Evolutionary conservation across 1,140 invertebrate genomes (phyloP).

Genomic region (Aphis gossypii): DNA sequence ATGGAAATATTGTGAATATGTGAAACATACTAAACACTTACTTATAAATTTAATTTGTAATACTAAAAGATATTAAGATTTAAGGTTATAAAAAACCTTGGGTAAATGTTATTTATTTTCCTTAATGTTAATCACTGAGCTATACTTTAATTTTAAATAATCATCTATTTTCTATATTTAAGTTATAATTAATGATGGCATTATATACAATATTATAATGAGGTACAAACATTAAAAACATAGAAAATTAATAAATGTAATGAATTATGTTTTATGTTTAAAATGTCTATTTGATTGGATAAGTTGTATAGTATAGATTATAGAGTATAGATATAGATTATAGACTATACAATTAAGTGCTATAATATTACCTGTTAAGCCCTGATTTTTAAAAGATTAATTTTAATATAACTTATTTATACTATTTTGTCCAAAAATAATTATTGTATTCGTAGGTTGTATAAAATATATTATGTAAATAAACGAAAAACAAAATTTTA

Average conservation of each 20-base stretch:
- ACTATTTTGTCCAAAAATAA: not conserved
- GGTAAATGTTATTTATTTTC: too few relatives aligned
- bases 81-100: too few relatives aligned
- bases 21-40: too few relatives aligned
- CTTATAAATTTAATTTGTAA: too few relatives aligned
- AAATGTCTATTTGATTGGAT: not conserved
- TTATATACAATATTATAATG: not conserved
- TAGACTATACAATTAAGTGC: not conserved
- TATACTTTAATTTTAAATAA: too few relatives aligned
- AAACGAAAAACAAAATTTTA: conserved; percentile 14
- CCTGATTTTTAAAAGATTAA: not conserved
- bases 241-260: not conserved
- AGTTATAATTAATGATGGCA: too few relatives aligned
- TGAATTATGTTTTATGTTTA: not conserved
- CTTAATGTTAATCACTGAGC: too few relatives aligned
- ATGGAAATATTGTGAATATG: not conserved
- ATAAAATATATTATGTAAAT: not conserved
- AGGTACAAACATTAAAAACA: not conserved
- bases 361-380: not conserved
- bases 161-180: too few relatives aligned
- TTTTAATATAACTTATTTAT: not conserved
- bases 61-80: too few relatives aligned
- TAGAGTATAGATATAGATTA: not conserved
- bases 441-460: not conserved
- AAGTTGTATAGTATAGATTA: not conserved